Evolutionary conservation across 2,113 vertebrate species (phyloP).

Genomic region (Sakesphorus luctuosus): DNA sequence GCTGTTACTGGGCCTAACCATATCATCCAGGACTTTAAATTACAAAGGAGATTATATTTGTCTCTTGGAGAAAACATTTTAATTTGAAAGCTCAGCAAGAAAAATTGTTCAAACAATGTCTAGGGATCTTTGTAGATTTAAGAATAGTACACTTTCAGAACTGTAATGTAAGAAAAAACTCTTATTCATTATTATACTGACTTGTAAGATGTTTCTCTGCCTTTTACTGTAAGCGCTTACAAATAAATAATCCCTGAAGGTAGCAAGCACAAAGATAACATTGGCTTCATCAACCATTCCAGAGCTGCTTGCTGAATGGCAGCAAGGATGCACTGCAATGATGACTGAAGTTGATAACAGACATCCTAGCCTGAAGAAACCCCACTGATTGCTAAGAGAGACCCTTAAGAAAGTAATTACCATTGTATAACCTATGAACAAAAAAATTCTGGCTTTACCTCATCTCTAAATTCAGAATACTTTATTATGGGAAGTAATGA

Average conservation of each 20-base stretch:
- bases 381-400: neutral
- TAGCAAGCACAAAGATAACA: neutral
- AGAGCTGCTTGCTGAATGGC: neutral
- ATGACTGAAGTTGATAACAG: neutral
- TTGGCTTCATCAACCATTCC: neutral
- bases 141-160: neutral
- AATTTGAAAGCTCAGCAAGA: slow-evolving; percentile 44
- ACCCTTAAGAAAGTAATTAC: neutral
- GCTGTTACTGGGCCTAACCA: slow-evolving; percentile 70
- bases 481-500: neutral
- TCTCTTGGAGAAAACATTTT: slow-evolving; percentile 40
- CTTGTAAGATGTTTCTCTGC: neutral
- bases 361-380: neutral
- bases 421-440: neutral
- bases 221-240: neutral
- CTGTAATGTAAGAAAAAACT: neutral
- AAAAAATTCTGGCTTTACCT: neutral
- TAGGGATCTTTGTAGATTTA: neutral
- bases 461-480: neutral
- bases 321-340: neutral
- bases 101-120: neutral
- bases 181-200: neutral
- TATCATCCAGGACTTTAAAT: slow-evolving; percentile 61
- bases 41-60: slow-evolving; percentile 56
- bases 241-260: neutral